Evolutionary conservation across 2,888 invertebrate species (phyloP), one percentile per base, ranked within the genome.

Genomic region (Apocheima hispidaria): DNA sequence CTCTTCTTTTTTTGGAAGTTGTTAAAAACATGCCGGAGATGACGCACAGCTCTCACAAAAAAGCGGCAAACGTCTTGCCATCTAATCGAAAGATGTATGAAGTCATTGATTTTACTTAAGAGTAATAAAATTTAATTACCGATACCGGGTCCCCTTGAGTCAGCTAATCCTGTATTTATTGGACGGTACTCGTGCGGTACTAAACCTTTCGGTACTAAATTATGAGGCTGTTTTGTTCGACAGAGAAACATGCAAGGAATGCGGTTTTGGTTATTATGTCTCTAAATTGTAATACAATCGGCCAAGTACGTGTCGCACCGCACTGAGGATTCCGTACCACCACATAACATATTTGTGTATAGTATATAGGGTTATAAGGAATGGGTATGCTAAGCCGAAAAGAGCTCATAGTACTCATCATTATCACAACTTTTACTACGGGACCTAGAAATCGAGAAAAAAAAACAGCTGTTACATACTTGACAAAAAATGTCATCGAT

Each of bases 121-220:
- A 48, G 76, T 70, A 81, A 85, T 88, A 86, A 83, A 87, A 84
- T 84, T 83, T 84, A 86, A 87, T 88, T 86, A 86, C 75, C 67
- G 18, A 46, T 60, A 44, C 55, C 48, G 43, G 66, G 63, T 55
- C 61, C 72, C 69, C 65, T 66, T 60, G 60, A 71, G 68, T 82
- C 83, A 71, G 79, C 79, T 87, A 83, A 88, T 84, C 84, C 75
- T 75, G 86, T 82, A 88, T 88, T 88, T 88, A 89, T 88, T 68
- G 77, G 63, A 50, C 44, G 55, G 66, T 66, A 73, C 65, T 66
- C 63, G 68, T 69, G 65, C 67, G 73, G 66, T 65, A 69, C 70
- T 74, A 71, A 75, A 74, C 66, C 72, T 74, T 72, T 76, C 75
- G 71, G 66, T 70, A 71, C 73, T 76, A 77, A 78, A 73, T 72